Evolutionary conservation across 2,797 vertebrate genomes (phyloP).

Genomic region (Triplophysa yarkandensis): DNA sequence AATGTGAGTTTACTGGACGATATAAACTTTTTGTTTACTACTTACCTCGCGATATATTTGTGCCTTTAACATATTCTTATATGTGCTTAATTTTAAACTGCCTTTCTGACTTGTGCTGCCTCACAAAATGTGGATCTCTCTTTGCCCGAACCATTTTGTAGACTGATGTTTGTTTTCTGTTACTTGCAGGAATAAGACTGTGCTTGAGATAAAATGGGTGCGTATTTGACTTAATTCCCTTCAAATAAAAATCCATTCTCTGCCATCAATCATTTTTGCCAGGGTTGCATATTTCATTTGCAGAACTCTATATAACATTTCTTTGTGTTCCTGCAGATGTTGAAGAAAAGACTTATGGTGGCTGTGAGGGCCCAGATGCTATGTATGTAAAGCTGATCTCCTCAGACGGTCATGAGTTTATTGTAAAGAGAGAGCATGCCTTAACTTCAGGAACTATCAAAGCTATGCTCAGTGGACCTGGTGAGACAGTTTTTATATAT

Average conservation of each 20-base stretch:
- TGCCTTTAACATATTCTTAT: not conserved
- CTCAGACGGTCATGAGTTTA: slow-evolving; percentile 97
- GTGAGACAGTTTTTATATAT: slow-evolving; percentile 65
- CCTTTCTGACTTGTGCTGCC: not conserved
- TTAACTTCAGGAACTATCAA: slow-evolving; percentile 98
- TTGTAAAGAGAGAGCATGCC: slow-evolving; percentile 97
- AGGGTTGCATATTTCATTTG: not conserved
- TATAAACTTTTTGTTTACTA: not conserved
- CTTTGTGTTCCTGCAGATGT: slow-evolving; percentile 77
- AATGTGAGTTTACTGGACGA: not conserved
- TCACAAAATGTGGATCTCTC: not conserved
- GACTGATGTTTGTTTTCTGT: slow-evolving; percentile 2
- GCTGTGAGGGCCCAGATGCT: slow-evolving; percentile 97
- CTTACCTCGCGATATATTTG: not conserved
- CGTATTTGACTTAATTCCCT: not conserved
- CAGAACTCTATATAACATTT: not conserved
- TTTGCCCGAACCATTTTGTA: not conserved
- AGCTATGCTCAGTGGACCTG: slow-evolving; percentile 97
- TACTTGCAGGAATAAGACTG: slow-evolving; percentile 16
- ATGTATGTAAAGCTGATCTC: slow-evolving; percentile 99
- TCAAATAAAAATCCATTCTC: not conserved
- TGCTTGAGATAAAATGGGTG: slow-evolving; percentile 25
- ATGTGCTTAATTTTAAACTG: not conserved
- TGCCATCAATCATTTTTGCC: no score
- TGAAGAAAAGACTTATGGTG: slow-evolving; percentile 96